Evolutionary conservation across 2,113 vertebrate genomes (phyloP), one percentile per base, ranked within the genome.

Genomic region (Phyllostomus hastatus): DNA sequence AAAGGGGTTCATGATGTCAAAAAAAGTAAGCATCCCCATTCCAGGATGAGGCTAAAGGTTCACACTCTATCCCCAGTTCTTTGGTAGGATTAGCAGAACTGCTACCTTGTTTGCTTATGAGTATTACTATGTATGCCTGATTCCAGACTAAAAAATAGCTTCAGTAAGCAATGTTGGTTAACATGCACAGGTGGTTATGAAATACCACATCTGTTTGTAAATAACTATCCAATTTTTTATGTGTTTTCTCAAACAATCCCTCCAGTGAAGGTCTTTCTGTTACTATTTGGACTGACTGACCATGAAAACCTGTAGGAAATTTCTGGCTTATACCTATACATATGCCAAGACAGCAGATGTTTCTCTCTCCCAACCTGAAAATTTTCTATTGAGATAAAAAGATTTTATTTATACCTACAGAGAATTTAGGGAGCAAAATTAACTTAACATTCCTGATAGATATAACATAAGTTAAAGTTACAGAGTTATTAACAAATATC

Each of bases 151-250:
- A 22, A 92, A 94, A 90, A 94, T 16, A 38, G 54, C 61, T 81
- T 95, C 41, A 93, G 38, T 70, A 91, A 95, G 43, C 69, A 79
- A 61, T 72, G 54, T 72, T 86, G 52, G 61, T 83, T 80, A 91
- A 91, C 69, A 66, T 48, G 75, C 46, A 96, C 73, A 94, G 94
- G 50, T 95, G 43, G 93, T 88, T 93, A 94, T 93, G 88, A 95
- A 93, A 93, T 73, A 78, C 24, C 50, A 86, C 82, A 93, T 89
- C 83, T 96, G 90, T 95, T 95, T 88, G 66, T 85, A 97, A 97
- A 96, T 95, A 95, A 96, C 72, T 84, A 95, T 88, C 50, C 90
- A 81, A 72, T 41, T 94, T 97, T 92, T 92, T 96, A 92, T 96
- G 88, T 95, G 91, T 94, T 89, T 79, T 75, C 85, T 95, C 59